Base-by-base conservation (phyloP, 2,797 vertebrate species). In the Melanotaenia maccullochi region DNA sequence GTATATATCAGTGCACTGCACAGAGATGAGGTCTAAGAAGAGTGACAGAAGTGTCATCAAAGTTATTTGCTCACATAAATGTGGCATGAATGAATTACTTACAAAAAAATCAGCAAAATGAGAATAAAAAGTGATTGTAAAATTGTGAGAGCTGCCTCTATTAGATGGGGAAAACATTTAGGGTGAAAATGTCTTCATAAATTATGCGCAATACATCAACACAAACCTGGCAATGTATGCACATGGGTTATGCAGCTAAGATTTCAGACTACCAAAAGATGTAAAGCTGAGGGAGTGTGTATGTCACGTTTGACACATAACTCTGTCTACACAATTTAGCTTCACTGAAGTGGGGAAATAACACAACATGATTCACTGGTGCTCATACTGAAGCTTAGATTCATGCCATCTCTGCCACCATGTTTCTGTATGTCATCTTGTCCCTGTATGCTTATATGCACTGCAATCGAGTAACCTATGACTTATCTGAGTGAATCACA, bases 241-340 rank as follows among this genome's bases (percentile, higher is more conserved):
- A 40, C 33, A 16, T 11, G 16, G 65, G 36, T 66, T 71, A 63
- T 12, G 0, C 22, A 6, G 59, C 14, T 54, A 60, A 76, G 60
- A 77, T 68, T 65, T 73, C 62, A 18, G 72, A 57, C 51, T 52
- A 14, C 32, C 60, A 56, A 63, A 73, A 76, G 72, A 62, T 60
- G 59, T 74, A 58, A 75, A 78, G 73, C 61, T 13, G 35, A 56
- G 68, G 57, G 55, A 54, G 58, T 8, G 65, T 44, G 68, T n/a
- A 65, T n/a, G 56, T 84, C 87, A 81, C 9, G 18, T 35, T 81
- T 79, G 74, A 87, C 76, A 78, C 83, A 69, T 88, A 79, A 69
- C 65, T 87, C 62, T 85, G 85, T 89, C 85, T 63, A 63, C 74
- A 84, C 71, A 84, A 70, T 65, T 90, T 74, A 79, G 71, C 68